A percentile compares a stretch with the other conserved stretches of the same genome.
Evolutionary conservation across 2,888 invertebrate genomes (phyloP).

Genomic region (Tiphia femorata): DNA sequence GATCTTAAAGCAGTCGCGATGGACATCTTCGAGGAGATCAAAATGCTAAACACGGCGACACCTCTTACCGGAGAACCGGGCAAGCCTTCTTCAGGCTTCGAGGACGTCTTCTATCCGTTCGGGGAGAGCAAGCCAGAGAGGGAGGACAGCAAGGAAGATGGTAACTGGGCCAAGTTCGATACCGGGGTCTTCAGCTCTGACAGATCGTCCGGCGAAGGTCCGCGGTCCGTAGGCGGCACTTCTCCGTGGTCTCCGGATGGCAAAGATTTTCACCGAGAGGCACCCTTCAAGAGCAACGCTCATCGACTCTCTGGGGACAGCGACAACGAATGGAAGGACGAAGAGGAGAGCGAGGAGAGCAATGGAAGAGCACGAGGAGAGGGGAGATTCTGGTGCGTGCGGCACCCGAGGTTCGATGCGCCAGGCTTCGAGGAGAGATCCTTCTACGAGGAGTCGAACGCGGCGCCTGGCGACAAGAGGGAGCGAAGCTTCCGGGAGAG

Average conservation of each 20-base stretch:
- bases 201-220: conserved; percentile 58
- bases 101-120: conserved; percentile 61
- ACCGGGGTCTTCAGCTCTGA: conserved; percentile 57
- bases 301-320: conserved; percentile 68
- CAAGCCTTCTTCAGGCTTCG: conserved; percentile 50
- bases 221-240: conserved; percentile 67
- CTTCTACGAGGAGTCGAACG: conserved; percentile 58
- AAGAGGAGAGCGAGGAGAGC: conserved; percentile 68
- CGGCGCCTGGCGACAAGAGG: conserved; percentile 40
- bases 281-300: conserved; percentile 66
- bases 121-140: conserved; percentile 43
- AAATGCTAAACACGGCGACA: conserved; percentile 58
- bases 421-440: conserved; percentile 50
- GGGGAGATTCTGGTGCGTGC: conserved; percentile 64
- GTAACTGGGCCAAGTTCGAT: conserved; percentile 67
- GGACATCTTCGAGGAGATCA: conserved; percentile 66
- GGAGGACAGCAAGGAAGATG: conserved; percentile 56
- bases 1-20: conserved; percentile 51
- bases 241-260: conserved; percentile 87
- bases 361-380: conserved; percentile 57
- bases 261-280: conserved; percentile 72
- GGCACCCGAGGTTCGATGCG: conserved; percentile 51
- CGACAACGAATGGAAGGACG: conserved; percentile 67
- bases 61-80: conserved; percentile 21
- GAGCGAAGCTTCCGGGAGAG: conserved; percentile 59